These are phyloP conservation scores for Neodon shergylaensis DNA, from an alignment of 2,113 vertebrate genomes.

Conservation along the genomic window DNA sequence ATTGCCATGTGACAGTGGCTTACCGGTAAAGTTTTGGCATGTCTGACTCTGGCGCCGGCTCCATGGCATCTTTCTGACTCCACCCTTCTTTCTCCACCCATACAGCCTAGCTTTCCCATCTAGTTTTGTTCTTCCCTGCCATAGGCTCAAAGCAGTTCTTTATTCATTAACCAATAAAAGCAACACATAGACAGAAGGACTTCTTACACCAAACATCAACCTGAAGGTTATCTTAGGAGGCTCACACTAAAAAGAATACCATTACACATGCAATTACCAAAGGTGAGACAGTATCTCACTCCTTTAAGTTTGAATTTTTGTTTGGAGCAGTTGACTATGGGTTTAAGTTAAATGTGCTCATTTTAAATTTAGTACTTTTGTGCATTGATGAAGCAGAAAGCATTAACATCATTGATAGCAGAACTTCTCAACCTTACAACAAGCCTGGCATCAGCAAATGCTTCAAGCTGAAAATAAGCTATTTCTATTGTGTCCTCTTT, in stretches of 20 bases:
- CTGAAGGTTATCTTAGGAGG: not conserved
- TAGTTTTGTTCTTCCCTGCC: too few relatives aligned
- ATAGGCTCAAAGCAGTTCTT: too few relatives aligned
- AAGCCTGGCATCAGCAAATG: conserved; percentile 4
- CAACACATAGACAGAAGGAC: too few relatives aligned
- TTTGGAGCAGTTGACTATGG: not conserved
- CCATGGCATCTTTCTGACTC: too few relatives aligned
- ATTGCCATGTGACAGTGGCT: too few relatives aligned
- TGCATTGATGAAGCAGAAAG: not conserved
- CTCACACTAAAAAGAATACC: not conserved
- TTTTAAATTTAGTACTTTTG: conserved; percentile 43
- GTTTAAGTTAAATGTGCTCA: not conserved
- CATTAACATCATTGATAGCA: not conserved
- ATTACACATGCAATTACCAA: not conserved
- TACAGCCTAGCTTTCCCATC: too few relatives aligned
- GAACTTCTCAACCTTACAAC: not conserved
- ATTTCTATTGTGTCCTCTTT: not conserved
- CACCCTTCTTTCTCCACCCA: too few relatives aligned
- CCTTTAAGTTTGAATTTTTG: conserved; percentile 44
- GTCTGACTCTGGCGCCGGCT: too few relatives aligned
- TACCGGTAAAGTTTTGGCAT: too few relatives aligned
- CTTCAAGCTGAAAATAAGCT: conserved; percentile 50
- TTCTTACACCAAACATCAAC: not conserved
- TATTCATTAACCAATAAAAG: too few relatives aligned
- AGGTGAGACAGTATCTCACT: not conserved